Evolutionary conservation across 2,888 invertebrate genomes (phyloP).

Genomic region (Drosophila kuntzei): DNA sequence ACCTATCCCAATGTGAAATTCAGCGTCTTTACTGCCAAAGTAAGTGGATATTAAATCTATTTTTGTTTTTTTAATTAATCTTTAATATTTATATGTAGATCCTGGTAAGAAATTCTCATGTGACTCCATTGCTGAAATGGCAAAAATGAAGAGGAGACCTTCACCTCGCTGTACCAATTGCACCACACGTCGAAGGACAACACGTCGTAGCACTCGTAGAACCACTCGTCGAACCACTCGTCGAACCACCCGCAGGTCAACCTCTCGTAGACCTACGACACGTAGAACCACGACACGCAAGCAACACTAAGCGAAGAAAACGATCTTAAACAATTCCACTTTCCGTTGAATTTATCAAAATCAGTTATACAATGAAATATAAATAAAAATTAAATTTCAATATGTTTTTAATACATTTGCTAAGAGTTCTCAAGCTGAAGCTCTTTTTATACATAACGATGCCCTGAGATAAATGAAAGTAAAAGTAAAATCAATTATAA

Average conservation of each 20-base stretch:
- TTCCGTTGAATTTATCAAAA: constrained; percentile 44
- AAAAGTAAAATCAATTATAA: no score
- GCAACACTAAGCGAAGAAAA: not conserved
- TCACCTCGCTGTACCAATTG: not conserved
- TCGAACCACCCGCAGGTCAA: not conserved
- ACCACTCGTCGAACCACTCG: constrained; percentile 3
- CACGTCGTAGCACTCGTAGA: constrained; percentile 4
- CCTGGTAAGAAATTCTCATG: constrained; percentile 25
- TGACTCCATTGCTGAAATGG: constrained; percentile 23
- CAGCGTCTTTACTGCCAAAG: constrained; percentile 43
- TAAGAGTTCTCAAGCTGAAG: not conserved
- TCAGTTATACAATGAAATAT: constrained; percentile 36
- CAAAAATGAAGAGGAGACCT: constrained; percentile 29
- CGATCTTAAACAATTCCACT: constrained; percentile 1
- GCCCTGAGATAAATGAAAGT: no score
- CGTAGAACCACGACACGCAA: constrained; percentile 1
- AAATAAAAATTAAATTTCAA: constrained; percentile 39
- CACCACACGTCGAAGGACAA: not conserved
- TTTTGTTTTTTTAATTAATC: not conserved
- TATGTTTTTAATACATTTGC: constrained; percentile 45
- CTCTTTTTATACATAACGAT: not conserved
- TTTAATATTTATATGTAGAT: constrained; percentile 8
- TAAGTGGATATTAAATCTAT: constrained; percentile 11
- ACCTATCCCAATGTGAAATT: constrained; percentile 38
- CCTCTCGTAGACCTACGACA: not conserved